Conservation (phyloP, 2,797 vertebrate genomes). For the Antrozous pallidus region DNA sequence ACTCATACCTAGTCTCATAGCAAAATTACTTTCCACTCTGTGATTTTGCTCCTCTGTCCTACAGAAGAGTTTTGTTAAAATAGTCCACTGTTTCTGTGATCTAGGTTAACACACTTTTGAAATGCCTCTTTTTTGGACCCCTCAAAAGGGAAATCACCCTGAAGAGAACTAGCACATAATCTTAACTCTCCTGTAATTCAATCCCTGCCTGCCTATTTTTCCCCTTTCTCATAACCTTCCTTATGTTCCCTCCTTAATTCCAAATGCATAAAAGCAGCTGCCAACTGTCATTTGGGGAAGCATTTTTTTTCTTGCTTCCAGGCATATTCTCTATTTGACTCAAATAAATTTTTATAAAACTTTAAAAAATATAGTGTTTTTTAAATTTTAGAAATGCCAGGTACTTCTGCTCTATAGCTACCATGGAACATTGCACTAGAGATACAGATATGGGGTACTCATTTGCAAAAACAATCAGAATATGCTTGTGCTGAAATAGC, state of each 20-base stretch:
- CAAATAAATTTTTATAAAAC: neutral
- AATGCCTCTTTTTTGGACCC: neutral
- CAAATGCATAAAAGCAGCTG: neutral
- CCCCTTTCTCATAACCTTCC: neutral
- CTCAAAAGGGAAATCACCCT: neutral
- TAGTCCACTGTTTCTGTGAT: neutral
- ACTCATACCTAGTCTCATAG: neutral
- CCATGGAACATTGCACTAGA: neutral
- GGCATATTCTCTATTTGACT: neutral
- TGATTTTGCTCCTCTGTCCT: constrained; percentile 2
- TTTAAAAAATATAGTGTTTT: neutral
- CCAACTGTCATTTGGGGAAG: neutral
- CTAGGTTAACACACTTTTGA: neutral
- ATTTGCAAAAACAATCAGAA: constrained; percentile 13
- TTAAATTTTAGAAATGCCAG: neutral
- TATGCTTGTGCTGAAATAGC: neutral
- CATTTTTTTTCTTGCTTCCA: neutral
- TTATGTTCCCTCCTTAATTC: neutral
- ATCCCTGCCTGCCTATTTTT: neutral
- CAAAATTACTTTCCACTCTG: neutral
- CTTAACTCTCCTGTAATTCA: neutral
- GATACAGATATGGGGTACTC: neutral
- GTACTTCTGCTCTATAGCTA: neutral
- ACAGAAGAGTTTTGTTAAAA: neutral
- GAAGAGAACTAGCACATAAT: neutral